These are phyloP conservation scores for Drosophila macrospina DNA, from an alignment of 2,888 invertebrate species.

Conservation along the genomic window DNA sequence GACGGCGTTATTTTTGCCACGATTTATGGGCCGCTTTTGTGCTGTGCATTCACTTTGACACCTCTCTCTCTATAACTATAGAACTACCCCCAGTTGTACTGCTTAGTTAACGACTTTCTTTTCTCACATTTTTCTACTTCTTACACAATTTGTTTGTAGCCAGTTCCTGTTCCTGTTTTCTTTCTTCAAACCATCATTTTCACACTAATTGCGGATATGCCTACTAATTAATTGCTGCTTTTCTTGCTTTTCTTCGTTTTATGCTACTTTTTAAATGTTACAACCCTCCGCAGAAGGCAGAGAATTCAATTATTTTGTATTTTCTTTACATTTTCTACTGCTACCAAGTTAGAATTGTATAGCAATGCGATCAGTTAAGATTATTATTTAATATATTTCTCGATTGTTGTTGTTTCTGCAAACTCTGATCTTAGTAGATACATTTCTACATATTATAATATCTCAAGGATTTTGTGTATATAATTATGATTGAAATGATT, in stretches of 20 bases:
- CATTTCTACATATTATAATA: too few relatives aligned
- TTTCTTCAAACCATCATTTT: constrained; percentile 71
- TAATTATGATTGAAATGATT: too few relatives aligned
- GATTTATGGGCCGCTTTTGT: constrained; percentile 67
- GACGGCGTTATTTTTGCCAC: constrained; percentile 75
- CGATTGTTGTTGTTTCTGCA: background rate
- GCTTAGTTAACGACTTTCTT: constrained; percentile 72
- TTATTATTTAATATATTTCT: background rate
- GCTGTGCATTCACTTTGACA: constrained; percentile 68
- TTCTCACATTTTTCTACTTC: constrained; percentile 26
- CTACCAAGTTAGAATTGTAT: background rate
- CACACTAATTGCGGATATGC: constrained; percentile 80
- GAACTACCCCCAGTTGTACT: constrained; percentile 67
- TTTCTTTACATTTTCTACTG: background rate
- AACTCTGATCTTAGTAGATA: too few relatives aligned
- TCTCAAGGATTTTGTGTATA: too few relatives aligned
- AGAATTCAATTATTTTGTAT: constrained; percentile 3
- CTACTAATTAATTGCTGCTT: constrained; percentile 70
- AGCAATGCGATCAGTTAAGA: background rate
- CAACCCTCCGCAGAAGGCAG: constrained; percentile 50
- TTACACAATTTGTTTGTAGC: constrained; percentile 34
- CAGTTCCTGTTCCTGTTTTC: constrained; percentile 38
- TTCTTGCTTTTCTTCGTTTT: constrained; percentile 37
- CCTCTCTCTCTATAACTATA: constrained; percentile 48
- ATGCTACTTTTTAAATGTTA: constrained; percentile 24